phyloP scores from a whole-genome alignment of 2,888 invertebrate species.

The Diploptera punctata region DNA sequence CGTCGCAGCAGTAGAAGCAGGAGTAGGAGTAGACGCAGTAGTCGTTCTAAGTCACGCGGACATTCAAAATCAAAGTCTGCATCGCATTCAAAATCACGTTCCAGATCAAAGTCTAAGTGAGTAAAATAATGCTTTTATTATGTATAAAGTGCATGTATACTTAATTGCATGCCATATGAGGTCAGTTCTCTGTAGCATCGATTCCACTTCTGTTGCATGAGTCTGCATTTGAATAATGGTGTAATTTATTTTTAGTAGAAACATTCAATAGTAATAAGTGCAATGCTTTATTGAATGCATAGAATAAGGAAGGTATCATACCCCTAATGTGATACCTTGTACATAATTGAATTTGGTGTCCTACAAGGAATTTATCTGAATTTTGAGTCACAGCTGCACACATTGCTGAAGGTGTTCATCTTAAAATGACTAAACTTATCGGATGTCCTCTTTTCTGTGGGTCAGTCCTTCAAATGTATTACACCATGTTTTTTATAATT shows the following conservation, averaged over 20 bases:
- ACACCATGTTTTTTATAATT: no score
- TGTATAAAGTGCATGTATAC: not conserved
- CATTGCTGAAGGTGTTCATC: no score
- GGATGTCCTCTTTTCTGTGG: no score
- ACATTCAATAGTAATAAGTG: no score
- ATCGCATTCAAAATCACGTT: slow-evolving; percentile 71
- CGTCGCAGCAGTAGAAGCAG: slow-evolving; percentile 52
- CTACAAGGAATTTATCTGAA: no score
- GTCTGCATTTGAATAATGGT: slow-evolving; percentile 1
- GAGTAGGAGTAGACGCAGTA: slow-evolving; percentile 61
- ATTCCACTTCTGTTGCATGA: slow-evolving; percentile 7
- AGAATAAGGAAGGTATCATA: no score
- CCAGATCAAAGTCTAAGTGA: slow-evolving; percentile 69
- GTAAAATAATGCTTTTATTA: slow-evolving; percentile 5
- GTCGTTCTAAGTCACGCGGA: slow-evolving; percentile 66
- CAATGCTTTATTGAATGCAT: slow-evolving; percentile 12
- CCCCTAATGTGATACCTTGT: no score
- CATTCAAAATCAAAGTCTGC: slow-evolving; percentile 78
- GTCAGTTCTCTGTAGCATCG: not conserved
- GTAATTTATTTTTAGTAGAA: no score
- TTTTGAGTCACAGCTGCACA: no score
- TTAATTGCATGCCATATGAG: not conserved
- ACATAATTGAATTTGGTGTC: no score
- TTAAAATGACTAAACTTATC: no score
- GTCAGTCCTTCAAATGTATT: no score